Conservation (phyloP, 2,113 vertebrate species). For the Xiphophorus maculatus region DNA sequence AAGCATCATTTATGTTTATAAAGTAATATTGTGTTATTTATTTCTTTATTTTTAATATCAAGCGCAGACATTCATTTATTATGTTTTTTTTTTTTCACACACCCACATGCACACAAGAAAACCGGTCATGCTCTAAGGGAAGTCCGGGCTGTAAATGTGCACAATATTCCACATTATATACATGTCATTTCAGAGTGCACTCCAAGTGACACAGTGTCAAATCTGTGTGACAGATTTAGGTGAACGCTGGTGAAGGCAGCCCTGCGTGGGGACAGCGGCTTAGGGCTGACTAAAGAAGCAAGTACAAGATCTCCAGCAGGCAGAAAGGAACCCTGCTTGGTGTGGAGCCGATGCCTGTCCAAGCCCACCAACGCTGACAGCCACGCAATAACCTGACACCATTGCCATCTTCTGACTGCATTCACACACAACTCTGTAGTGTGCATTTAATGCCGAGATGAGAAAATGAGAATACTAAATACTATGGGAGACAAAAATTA, state of each 20-base stretch:
- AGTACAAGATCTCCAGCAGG: conserved; percentile 88
- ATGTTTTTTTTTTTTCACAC: neutral
- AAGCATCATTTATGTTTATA: neutral
- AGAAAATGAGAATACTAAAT: conserved; percentile 16
- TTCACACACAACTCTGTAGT: conserved; percentile 33
- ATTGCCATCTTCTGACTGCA: conserved; percentile 68
- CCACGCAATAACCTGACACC: conserved; percentile 58
- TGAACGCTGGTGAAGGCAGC: conserved; percentile 92
- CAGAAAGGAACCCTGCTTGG: conserved; percentile 77
- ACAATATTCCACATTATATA: conserved; percentile 99
- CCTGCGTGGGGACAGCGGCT: conserved; percentile 87
- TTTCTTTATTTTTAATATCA: neutral
- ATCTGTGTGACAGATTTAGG: conserved; percentile 99
- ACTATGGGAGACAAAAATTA: neutral
- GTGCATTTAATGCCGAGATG: conserved; percentile 2
- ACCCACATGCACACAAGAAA: conserved; percentile 33
- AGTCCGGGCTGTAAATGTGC: conserved; percentile 93
- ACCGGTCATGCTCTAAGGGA: conserved; percentile 69
- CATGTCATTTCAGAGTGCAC: conserved; percentile 95
- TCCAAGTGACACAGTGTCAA: conserved; percentile 95
- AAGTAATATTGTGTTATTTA: neutral
- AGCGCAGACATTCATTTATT: neutral
- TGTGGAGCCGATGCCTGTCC: conserved; percentile 38
- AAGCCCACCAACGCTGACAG: conserved; percentile 60
- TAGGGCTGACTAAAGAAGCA: conserved; percentile 87